Evolutionary conservation across 2,113 vertebrate species (phyloP).

Genomic region (Amia ocellicauda): DNA sequence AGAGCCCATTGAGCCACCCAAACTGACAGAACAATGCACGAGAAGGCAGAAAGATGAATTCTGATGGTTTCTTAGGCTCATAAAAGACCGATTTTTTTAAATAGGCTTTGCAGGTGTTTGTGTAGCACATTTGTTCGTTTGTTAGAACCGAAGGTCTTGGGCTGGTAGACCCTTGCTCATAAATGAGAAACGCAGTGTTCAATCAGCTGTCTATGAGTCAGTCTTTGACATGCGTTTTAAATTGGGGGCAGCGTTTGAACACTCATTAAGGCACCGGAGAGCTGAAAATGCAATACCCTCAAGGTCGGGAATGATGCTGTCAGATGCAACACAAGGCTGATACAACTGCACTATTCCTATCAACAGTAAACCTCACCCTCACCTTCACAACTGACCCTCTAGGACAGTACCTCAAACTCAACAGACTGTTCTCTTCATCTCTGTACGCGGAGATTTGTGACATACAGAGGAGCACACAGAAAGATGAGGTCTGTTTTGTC

Average conservation of each 20-base stretch:
- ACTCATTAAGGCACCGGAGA: neutral
- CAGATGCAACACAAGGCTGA: too few relatives aligned
- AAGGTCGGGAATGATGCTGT: neutral
- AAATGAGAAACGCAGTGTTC: neutral
- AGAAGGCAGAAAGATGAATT: neutral
- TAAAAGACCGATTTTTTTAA: neutral
- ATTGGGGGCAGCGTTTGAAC: neutral
- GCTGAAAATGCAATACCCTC: neutral
- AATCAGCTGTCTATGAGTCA: neutral
- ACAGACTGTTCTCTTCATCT: too few relatives aligned
- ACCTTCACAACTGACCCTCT: too few relatives aligned
- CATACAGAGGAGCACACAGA: too few relatives aligned
- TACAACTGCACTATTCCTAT: too few relatives aligned
- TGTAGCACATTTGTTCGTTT: slow-evolving; percentile 1
- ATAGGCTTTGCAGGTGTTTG: neutral
- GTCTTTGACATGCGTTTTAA: slow-evolving; percentile 1
- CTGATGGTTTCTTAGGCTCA: neutral
- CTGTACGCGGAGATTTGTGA: too few relatives aligned
- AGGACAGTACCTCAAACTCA: too few relatives aligned
- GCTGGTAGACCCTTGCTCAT: neutral
- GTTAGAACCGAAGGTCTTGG: neutral
- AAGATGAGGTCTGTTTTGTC: too few relatives aligned
- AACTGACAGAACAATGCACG: neutral
- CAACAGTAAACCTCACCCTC: neutral
- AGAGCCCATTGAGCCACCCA: slow-evolving; percentile 4